These are phyloP conservation scores for Sus scrofa DNA, from an alignment of 2,113 vertebrate species.

Conservation along the genomic window DNA sequence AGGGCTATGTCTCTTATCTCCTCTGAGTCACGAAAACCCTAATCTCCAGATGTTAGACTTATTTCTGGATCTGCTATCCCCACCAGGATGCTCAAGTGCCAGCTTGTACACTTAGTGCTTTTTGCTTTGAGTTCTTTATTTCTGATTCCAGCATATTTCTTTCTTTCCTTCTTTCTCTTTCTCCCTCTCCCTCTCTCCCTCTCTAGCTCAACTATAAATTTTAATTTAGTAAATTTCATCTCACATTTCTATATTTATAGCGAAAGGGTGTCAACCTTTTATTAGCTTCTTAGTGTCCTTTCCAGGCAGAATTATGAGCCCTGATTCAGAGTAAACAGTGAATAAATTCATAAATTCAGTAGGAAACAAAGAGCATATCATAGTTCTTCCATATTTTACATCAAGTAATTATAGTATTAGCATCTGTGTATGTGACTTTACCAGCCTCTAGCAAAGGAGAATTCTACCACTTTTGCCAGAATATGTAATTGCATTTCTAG, in stretches of 20 bases:
- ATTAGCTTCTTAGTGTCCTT: background rate
- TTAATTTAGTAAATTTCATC: conserved; percentile 45
- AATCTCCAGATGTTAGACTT: background rate
- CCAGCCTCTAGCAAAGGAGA: background rate
- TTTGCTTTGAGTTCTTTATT: conserved; percentile 22
- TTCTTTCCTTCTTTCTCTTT: background rate
- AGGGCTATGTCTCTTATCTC: background rate
- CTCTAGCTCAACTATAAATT: background rate
- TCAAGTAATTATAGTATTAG: conserved; percentile 15
- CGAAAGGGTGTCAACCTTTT: background rate
- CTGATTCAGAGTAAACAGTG: background rate
- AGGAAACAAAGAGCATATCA: background rate
- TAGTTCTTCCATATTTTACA: background rate
- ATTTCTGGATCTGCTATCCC: background rate
- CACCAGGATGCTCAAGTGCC: background rate
- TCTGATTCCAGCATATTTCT: background rate
- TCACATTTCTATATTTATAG: background rate
- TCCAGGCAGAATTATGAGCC: conserved; percentile 14
- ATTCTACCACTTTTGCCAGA: conserved; percentile 33
- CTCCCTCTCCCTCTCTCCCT: background rate
- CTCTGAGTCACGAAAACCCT: background rate
- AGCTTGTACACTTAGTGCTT: background rate
- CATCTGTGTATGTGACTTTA: background rate
- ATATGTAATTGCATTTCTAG: conserved; percentile 51
- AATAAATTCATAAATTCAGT: conserved; percentile 7